Evolutionary conservation across 92 coral and sea anemone species (phyloP).

Genomic region (Epizoanthus rinbou): DNA sequence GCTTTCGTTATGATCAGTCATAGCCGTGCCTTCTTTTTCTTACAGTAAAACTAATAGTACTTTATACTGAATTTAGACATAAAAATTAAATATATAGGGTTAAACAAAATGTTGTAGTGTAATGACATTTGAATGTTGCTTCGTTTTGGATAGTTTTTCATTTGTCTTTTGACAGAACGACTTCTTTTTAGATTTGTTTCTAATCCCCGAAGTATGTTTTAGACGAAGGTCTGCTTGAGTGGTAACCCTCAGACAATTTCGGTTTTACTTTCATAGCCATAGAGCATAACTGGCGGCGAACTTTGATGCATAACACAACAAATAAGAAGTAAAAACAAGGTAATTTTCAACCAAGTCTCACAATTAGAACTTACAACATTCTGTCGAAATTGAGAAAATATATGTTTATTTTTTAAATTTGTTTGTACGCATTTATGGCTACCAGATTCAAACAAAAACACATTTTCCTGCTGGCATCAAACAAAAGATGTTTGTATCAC

Average conservation of each 20-base stretch:
- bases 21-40: neutral
- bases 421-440: conserved; percentile 7
- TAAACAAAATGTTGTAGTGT: no score
- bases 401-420: conserved; percentile 16
- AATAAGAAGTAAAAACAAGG: conserved; percentile 4
- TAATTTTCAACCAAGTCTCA: neutral
- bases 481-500: neutral
- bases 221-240: neutral
- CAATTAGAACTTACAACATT: conserved; percentile 30
- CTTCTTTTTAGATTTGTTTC: neutral
- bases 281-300: conserved; percentile 30
- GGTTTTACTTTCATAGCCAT: conserved; percentile 4
- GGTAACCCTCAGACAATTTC: conserved; percentile 11
- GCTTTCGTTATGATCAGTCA: neutral
- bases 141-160: neutral
- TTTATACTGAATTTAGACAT: neutral
- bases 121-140: neutral
- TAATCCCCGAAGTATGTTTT: neutral
- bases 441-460: conserved; percentile 1
- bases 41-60: neutral
- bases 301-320: conserved; percentile 31
- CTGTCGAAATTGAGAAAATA: conserved; percentile 27
- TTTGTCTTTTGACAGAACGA: neutral
- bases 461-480: conserved; percentile 21
- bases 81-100: neutral